phyloP scores from a whole-genome alignment of 2,797 vertebrate genomes.

The Tarsius wallacei region DNA sequence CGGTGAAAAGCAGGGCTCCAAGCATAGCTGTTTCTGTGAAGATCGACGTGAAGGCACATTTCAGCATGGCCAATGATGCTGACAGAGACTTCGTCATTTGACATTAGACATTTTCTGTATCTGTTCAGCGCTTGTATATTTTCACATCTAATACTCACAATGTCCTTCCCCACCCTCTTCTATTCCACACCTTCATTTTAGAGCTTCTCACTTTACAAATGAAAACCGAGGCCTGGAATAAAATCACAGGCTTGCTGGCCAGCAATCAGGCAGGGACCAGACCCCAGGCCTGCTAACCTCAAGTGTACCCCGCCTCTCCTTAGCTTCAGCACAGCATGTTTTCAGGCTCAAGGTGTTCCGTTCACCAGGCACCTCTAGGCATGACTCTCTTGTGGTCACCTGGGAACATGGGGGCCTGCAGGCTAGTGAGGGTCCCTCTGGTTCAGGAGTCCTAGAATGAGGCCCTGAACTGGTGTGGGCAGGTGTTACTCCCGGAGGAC shows the following conservation, averaged over 20 bases:
- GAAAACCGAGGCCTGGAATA: neutral
- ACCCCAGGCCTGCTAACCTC: neutral
- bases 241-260: neutral
- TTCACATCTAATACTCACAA: neutral
- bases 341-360: neutral
- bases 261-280: neutral
- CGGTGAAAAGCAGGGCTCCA: neutral
- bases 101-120: neutral
- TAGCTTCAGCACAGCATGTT: neutral
- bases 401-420: neutral
- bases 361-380: neutral
- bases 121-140: neutral
- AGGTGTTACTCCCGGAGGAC: neutral
- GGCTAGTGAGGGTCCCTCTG: neutral
- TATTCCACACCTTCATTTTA: neutral
- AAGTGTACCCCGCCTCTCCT: neutral
- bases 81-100: neutral
- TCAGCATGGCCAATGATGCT: neutral
- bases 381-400: neutral
- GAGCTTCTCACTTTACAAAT: constrained; percentile 3
- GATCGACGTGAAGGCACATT: neutral
- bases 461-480: neutral
- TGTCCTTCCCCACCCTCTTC: neutral
- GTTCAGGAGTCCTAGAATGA: neutral
- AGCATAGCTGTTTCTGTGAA: neutral